Base-by-base conservation (phyloP, 2,888 invertebrate genomes). In the Drosophila demipolita region DNA sequence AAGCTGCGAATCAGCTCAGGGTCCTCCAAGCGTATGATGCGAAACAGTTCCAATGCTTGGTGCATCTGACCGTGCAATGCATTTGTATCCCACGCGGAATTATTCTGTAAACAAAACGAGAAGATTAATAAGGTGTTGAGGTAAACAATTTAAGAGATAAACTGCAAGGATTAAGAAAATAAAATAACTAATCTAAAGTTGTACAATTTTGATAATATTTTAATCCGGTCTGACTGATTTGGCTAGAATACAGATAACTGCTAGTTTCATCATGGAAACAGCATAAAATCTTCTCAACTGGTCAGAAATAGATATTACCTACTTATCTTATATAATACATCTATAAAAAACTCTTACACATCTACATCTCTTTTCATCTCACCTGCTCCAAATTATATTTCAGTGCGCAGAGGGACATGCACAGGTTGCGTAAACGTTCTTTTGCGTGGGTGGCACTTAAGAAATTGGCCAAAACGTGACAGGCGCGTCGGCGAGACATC, bases 401-500 rank as follows among this genome's bases (percentile, higher is more conserved):
- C 26, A 70, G 6, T 11, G 66, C 26, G 1, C 29, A 38, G 4
- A 80, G 48, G 8, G 23, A 45, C 5, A 63, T 6, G 2, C 73
- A 12, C 2, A 73, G 42, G 1, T 45, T 45, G 2, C 45, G 45
- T 15, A 45, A 45, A 4, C 36, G 29, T 2, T 32, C 50, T 1
- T 57, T 7, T 2, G 83, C 82, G n/a, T 20, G 15, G 5, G 33
- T 26, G 0, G 15, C 7, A 33, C 12, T 64, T 3, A 75, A 48
- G 29, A 89, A 78, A 35, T 74, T 82, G 60, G 73, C 68, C 58
- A 96, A 95, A 60, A 97, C 93, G 91, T 96, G 96, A 69, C 95
- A 45, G 23, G 45, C 45, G 1, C 45, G 45, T 4, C 45, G 45
- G 15, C 82, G 73, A 0, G 86, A 91, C 66, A 75, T 69, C 17